phyloP scores from a whole-genome alignment of 2,113 vertebrate genomes.

The Passer domesticus region DNA sequence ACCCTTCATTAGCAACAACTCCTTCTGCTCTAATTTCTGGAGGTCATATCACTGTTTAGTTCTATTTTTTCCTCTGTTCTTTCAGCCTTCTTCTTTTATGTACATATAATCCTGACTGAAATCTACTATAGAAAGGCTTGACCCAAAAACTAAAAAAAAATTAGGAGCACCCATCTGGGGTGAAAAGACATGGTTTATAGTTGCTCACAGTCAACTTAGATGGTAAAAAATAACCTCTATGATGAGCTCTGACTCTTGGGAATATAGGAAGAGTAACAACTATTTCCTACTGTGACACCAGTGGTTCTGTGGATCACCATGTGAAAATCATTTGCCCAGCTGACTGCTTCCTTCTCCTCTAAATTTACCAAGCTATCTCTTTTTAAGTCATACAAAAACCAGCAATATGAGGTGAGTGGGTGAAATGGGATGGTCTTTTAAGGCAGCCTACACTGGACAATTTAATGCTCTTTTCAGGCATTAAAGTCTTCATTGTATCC shows the following conservation, averaged over 20 bases:
- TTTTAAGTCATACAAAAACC: neutral
- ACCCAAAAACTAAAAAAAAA: conserved; percentile 22
- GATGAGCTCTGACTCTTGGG: neutral
- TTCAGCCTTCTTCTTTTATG: neutral
- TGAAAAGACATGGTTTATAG: conserved; percentile 4
- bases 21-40: conserved; percentile 40
- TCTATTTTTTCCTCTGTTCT: neutral
- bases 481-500: neutral
- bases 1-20: neutral
- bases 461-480: neutral
- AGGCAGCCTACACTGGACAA: neutral
- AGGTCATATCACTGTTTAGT: neutral
- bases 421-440: neutral
- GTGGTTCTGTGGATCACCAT: neutral
- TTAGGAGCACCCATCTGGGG: conserved; percentile 41
- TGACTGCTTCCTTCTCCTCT: neutral
- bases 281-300: neutral
- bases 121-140: neutral
- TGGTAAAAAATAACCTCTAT: neutral
- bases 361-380: neutral
- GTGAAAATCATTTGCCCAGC: neutral
- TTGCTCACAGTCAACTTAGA: neutral
- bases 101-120: neutral
- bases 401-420: neutral
- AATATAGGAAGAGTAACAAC: neutral